These are phyloP conservation scores for Phyto melanocephala DNA, from an alignment of 2,888 invertebrate species.

Conservation along the genomic window DNA sequence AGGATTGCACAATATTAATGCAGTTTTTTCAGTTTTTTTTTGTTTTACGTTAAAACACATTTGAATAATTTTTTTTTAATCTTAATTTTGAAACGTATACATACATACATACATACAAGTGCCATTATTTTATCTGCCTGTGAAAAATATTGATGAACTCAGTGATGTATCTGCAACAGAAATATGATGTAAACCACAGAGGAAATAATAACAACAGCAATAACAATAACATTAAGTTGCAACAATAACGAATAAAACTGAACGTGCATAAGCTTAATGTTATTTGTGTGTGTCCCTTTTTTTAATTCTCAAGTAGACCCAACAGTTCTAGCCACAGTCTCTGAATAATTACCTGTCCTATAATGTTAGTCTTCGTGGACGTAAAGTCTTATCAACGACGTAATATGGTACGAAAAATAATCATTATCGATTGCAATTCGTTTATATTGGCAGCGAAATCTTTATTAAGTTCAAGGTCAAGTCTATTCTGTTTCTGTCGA, in stretches of 20 bases:
- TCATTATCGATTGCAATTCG: no score
- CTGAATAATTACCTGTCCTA: no score
- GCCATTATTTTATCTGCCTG: constrained; percentile 30
- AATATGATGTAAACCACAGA: constrained; percentile 40
- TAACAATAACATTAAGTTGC: constrained; percentile 14
- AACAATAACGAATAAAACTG: neutral
- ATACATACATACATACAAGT: neutral
- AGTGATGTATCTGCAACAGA: constrained; percentile 19
- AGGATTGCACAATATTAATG: constrained; percentile 32
- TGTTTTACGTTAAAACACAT: neutral
- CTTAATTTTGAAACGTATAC: neutral
- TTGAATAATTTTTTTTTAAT: neutral
- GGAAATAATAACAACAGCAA: neutral
- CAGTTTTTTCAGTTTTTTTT: neutral
- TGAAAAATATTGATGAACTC: constrained; percentile 39
- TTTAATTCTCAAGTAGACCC: no score
- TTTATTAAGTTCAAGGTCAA: no score
- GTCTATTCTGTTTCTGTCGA: no score
- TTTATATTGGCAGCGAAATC: no score
- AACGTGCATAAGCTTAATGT: constrained; percentile 25
- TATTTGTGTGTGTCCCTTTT: neutral
- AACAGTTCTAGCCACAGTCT: no score
- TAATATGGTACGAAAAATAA: no score
- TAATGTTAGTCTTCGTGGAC: no score
- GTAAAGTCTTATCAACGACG: no score